phyloP scores from a whole-genome alignment of 2,113 vertebrate species.

The Rhizomys pruinosus region DNA sequence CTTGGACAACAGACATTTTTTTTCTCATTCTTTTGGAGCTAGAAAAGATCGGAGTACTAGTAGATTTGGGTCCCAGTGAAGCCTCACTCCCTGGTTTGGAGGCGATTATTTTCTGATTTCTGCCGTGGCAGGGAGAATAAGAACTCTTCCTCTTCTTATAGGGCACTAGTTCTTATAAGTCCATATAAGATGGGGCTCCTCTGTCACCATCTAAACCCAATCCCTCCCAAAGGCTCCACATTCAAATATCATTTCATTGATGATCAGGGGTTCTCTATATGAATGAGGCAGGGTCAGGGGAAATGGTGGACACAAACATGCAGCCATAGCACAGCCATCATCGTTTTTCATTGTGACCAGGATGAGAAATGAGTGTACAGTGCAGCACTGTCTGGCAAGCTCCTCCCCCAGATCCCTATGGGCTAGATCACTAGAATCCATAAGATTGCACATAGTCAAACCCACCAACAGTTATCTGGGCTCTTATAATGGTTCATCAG shows the following conservation, averaged over 20 bases:
- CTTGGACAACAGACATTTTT: background rate
- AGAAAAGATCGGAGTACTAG: background rate
- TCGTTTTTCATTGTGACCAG: background rate
- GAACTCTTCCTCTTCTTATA: background rate
- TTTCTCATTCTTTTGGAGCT: background rate
- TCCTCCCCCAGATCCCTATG: background rate
- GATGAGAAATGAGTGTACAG: background rate
- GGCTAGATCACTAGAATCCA: background rate
- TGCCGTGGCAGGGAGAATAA: background rate
- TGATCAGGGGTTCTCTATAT: background rate
- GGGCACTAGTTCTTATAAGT: background rate
- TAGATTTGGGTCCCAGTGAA: background rate
- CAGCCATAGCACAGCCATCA: background rate
- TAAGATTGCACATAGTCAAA: background rate
- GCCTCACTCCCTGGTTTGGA: background rate
- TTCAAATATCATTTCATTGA: background rate
- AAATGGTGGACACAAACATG: background rate
- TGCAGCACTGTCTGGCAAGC: background rate
- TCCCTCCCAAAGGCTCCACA: background rate
- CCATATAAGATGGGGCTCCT: rapidly evolving
- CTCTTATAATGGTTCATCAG: background rate
- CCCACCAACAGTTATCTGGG: background rate
- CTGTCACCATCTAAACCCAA: background rate
- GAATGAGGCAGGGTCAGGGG: background rate
- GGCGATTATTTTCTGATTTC: background rate